Evolutionary conservation across 92 coral and sea anemone species (phyloP), one percentile per base, ranked within the genome.

Genomic region (Zoanthus solanderi): DNA sequence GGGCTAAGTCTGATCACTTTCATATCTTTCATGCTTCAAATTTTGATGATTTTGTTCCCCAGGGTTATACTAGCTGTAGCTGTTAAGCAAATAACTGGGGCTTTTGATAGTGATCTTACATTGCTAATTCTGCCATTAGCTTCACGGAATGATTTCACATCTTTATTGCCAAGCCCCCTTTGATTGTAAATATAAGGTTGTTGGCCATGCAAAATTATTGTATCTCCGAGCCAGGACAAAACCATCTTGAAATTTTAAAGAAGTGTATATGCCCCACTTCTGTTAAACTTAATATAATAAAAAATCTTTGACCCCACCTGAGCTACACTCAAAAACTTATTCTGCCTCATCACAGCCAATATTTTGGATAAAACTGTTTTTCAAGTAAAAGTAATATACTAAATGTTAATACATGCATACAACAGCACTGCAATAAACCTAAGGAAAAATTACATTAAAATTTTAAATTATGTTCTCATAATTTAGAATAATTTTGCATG

Each of bases 51-150:
- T 32, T 77, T 29, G 6, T 47, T 91, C 30, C 88, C 75, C 58
- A 73, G 52, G 31, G 67, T 91, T 63, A 50, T 72, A 9, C 90
- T 83, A 6, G 90, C 92, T 71, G 94, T 92, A 2, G 94, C 94
- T 15, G 94, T 92, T 8, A 92, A 76, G 75, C 94, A 92, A 68
- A 92, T 9, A 37, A 89, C 46, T 32, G 94, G 94, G 37, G 52
- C 74, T 78, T 63, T 85, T 5, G 92, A 67, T 42, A 92, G 89
- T 0, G 85, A 92, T 61, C 90, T 50, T 2, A 89, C 37, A 78
- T 92, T 29, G 12, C 94, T 92, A 28, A 92, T 67, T 69, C 75
- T 79, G 32, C 90, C 84, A 82, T 92, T 89, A 6, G 94, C 90
- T 12, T 67, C 88, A 10, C 91, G 50, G 61, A 92, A 89, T 14